phyloP scores from a whole-genome alignment of 2,797 vertebrate species.

The Crypturellus tataupa region DNA sequence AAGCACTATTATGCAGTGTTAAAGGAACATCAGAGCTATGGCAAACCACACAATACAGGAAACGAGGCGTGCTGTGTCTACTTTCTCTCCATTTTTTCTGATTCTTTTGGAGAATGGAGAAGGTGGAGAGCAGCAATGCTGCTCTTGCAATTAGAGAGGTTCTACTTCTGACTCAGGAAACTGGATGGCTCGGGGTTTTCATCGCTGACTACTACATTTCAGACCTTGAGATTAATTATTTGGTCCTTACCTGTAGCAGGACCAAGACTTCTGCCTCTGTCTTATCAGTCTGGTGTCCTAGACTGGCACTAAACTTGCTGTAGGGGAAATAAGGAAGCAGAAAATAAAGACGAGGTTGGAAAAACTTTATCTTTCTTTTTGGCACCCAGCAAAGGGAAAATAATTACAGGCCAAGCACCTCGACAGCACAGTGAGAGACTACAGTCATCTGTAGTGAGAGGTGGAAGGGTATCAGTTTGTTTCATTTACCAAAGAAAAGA shows the following conservation, averaged over 20 bases:
- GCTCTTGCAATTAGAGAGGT: not conserved
- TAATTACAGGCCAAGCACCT: not conserved
- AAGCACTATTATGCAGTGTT: not conserved
- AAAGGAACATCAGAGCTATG: not conserved
- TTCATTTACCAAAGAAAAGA: not conserved
- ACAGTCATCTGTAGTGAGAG: not conserved
- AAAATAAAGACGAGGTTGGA: not conserved
- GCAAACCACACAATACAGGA: not conserved
- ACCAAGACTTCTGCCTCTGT: not conserved
- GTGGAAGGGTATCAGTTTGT: not conserved
- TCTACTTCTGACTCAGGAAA: not conserved
- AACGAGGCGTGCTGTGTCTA: not conserved
- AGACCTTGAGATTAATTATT: not conserved
- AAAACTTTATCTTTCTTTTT: not conserved
- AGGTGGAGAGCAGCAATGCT: not conserved
- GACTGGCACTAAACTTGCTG: not conserved
- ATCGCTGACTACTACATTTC: not conserved
- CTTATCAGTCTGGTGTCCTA: not conserved
- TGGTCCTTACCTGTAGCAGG: not conserved
- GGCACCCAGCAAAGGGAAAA: not conserved
- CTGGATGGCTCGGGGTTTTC: not conserved
- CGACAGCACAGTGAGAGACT: not conserved
- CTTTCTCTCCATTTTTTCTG: not conserved
- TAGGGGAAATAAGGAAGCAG: not conserved
- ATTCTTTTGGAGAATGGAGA: not conserved